Percentiles rank a stretch among this genome's conserved stretches.
phyloP scores from a whole-genome alignment of 2,888 invertebrate genomes.

The Tenthredo notha region DNA sequence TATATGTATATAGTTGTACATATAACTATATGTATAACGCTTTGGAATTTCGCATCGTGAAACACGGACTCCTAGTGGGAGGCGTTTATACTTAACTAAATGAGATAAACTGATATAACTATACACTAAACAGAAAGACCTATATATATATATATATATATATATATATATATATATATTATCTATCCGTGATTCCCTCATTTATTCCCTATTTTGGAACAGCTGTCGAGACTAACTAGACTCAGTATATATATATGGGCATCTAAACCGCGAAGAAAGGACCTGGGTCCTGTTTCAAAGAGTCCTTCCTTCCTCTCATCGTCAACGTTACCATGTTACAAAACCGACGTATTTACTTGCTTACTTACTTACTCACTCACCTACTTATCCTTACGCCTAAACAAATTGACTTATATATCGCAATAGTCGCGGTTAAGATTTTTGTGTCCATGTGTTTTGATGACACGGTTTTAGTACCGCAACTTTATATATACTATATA shows the following conservation, averaged over 20 bases:
- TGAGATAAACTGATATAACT: constrained; percentile 64
- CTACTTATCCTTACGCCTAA: background rate
- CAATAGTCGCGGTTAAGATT: background rate
- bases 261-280: background rate
- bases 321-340: background rate
- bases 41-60: constrained; percentile 55
- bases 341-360: background rate
- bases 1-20: background rate
- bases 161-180: background rate
- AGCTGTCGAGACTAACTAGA: background rate
- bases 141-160: background rate
- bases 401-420: background rate
- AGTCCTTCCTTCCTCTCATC: background rate
- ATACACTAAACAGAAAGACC: background rate
- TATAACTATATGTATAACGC: background rate
- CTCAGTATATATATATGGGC: background rate
- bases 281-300: background rate
- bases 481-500: background rate
- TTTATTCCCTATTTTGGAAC: background rate
- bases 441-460: constrained; percentile 61
- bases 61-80: constrained; percentile 55
- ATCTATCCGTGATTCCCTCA: background rate
- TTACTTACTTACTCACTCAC: background rate
- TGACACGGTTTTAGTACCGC: constrained; percentile 57
- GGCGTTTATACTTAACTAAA: constrained; percentile 57